These are phyloP conservation scores for Columba guinea DNA, from an alignment of 2,797 vertebrate species.

Conservation along the genomic window DNA sequence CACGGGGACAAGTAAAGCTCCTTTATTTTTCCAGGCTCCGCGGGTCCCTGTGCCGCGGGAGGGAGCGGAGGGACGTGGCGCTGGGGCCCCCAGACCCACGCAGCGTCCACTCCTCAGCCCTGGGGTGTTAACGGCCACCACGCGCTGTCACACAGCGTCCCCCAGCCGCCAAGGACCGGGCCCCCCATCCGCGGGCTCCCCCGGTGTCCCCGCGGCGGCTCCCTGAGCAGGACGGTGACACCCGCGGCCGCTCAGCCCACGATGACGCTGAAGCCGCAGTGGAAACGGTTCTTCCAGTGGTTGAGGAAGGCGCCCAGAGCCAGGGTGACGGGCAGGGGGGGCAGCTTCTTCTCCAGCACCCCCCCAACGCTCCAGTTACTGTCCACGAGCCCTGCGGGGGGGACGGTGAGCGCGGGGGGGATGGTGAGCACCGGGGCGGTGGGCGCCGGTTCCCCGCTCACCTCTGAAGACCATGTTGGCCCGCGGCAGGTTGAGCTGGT, in stretches of 20 bases:
- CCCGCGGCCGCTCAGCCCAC: conserved; percentile 70
- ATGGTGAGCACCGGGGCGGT: accelerated
- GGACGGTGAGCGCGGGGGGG: neutral
- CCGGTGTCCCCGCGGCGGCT: accelerated
- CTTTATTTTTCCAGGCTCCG: conserved; percentile 24
- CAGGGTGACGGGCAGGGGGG: conserved; percentile 90
- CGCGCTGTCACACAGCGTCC: neutral
- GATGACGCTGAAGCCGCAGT: conserved; percentile 82
- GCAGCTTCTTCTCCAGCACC: conserved; percentile 91
- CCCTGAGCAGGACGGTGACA: conserved; percentile 38
- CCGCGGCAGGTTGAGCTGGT: conserved; percentile 90
- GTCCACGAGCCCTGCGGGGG: conserved; percentile 88
- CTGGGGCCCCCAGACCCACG: neutral
- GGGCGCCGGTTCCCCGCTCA: conserved; percentile 16
- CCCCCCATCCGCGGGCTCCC: neutral
- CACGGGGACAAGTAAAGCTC: conserved; percentile 26
- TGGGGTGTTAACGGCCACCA: neutral
- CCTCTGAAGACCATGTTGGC: conserved; percentile 94
- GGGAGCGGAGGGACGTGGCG: too few species aligned
- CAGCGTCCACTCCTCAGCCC: too few species aligned
- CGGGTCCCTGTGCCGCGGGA: neutral
- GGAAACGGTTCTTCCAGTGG: conserved; percentile 92
- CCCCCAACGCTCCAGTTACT: conserved; percentile 94
- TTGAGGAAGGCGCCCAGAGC: conserved; percentile 95
- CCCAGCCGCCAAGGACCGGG: accelerated